These are phyloP conservation scores for Stictonetta naevosa DNA, from an alignment of 2,113 vertebrate species.

Conservation along the genomic window DNA sequence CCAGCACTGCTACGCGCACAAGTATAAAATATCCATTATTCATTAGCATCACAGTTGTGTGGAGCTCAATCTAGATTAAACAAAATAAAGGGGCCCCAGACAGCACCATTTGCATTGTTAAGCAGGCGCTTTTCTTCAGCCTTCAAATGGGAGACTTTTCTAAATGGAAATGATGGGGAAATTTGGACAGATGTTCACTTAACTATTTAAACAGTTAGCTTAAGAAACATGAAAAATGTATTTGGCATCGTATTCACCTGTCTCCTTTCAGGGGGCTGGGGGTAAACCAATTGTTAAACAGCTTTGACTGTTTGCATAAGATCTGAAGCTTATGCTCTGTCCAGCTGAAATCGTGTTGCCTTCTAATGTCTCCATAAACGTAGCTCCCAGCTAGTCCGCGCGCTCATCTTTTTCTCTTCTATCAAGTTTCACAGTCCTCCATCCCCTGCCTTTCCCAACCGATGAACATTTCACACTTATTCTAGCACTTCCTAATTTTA, in stretches of 20 bases:
- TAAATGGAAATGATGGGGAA: constrained; percentile 71
- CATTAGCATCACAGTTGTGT: constrained; percentile 77
- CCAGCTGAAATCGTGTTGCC: constrained; percentile 64
- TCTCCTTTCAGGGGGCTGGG: constrained; percentile 56
- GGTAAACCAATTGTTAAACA: constrained; percentile 69
- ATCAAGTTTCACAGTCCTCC: constrained; percentile 49
- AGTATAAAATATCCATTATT: constrained; percentile 79
- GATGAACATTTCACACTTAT: constrained; percentile 59
- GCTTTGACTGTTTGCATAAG: constrained; percentile 74
- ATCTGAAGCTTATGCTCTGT: constrained; percentile 70
- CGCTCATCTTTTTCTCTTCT: constrained; percentile 54
- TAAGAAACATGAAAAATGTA: constrained; percentile 74
- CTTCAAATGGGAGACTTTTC: constrained; percentile 58
- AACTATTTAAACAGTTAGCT: constrained; percentile 75
- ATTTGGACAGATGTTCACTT: constrained; percentile 69
- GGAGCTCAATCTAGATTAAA: constrained; percentile 79
- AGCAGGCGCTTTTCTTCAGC: constrained; percentile 69
- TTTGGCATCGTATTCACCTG: constrained; percentile 63
- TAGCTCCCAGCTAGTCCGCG: constrained; percentile 14
- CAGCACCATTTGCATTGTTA: constrained; percentile 77
- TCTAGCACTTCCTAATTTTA: constrained; percentile 57
- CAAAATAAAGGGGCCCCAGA: constrained; percentile 78
- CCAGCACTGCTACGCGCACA: constrained; percentile 58
- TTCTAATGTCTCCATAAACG: constrained; percentile 62
- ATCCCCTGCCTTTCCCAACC: neutral